Percentiles rank a stretch among this genome's conserved stretches.
phyloP scores from a whole-genome alignment of 2,113 vertebrate genomes.

The Lycaon pictus region DNA sequence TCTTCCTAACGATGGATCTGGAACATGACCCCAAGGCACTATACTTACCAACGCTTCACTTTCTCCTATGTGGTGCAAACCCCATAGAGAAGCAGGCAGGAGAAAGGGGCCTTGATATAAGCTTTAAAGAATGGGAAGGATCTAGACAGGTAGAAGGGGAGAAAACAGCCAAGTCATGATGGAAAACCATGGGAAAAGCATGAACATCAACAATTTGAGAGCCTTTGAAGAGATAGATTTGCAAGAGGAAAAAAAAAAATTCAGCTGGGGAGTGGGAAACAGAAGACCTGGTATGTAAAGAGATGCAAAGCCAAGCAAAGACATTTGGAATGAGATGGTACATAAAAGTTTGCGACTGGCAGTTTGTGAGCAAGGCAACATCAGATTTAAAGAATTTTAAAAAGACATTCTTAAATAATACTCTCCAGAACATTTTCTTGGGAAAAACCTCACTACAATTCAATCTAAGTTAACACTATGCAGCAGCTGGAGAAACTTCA shows the following conservation, averaged over 20 bases:
- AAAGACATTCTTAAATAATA: conserved; percentile 34
- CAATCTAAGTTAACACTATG: neutral
- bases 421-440: neutral
- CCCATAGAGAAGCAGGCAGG: neutral
- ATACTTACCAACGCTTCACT: neutral
- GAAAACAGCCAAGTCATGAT: neutral
- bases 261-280: neutral
- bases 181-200: neutral
- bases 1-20: neutral
- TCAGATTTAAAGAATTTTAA: conserved; percentile 39
- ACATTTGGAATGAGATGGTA: neutral
- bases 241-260: neutral
- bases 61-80: neutral
- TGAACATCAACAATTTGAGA: neutral
- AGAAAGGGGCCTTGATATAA: neutral
- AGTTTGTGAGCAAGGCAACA: conserved; percentile 10
- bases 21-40: neutral
- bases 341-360: neutral
- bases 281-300: neutral
- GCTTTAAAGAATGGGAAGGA: neutral
- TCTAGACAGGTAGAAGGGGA: neutral
- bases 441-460: conserved; percentile 31
- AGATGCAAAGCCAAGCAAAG: neutral
- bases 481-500: conserved; percentile 30
- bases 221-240: neutral